phyloP scores from a whole-genome alignment of 2,113 vertebrate genomes.

The Seriola quinqueradiata region DNA sequence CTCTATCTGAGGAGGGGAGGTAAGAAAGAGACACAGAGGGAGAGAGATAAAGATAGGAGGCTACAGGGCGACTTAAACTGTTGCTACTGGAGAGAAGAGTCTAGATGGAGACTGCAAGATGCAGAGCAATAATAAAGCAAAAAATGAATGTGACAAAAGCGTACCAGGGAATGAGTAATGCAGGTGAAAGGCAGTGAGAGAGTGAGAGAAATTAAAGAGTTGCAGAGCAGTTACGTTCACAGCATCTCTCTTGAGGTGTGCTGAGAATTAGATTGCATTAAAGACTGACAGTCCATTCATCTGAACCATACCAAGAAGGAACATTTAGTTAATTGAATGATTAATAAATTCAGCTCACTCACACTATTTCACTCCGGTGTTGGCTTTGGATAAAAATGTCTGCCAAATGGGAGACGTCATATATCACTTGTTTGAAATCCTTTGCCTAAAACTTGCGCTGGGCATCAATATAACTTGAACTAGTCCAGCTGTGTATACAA shows the following conservation, averaged over 20 bases:
- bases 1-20: constrained; percentile 41
- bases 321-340: constrained; percentile 99
- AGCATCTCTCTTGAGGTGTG: constrained; percentile 89
- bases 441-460: constrained; percentile 22
- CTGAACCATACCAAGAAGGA: constrained; percentile 94
- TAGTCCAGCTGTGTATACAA: constrained; percentile 17
- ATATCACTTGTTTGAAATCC: constrained; percentile 71
- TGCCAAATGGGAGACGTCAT: constrained; percentile 74
- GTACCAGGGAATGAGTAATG: constrained; percentile 63
- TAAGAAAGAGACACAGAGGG: constrained; percentile 19
- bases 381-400: constrained; percentile 81
- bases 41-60: constrained; percentile 27
- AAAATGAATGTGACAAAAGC: constrained; percentile 55
- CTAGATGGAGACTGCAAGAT: constrained; percentile 15
- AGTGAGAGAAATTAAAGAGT: constrained; percentile 65
- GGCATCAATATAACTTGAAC: constrained; percentile 39
- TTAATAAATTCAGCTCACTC: constrained; percentile 99
- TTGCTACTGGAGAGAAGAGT: constrained; percentile 15
- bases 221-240: constrained; percentile 83
- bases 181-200: constrained; percentile 46
- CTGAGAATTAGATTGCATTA: constrained; percentile 97
- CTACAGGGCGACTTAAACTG: constrained; percentile 30
- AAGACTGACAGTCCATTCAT: constrained; percentile 98
- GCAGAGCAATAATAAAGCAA: constrained; percentile 52
- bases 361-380: constrained; percentile 93